Evolutionary conservation across 2,797 vertebrate species (phyloP).

Genomic region (Gymnocypris eckloni): DNA sequence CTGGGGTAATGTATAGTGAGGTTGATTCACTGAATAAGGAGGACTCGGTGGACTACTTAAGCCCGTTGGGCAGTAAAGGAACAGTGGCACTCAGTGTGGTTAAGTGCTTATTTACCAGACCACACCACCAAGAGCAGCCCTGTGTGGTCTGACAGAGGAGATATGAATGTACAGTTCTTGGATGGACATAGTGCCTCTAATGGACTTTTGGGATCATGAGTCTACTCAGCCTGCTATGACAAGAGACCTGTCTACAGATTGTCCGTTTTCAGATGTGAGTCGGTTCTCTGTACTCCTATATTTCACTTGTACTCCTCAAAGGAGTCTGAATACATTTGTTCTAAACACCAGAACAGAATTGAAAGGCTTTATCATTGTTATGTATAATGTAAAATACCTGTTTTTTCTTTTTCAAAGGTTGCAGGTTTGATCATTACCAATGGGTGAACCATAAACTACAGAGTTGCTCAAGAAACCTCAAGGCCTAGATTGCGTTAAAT

Average conservation of each 20-base stretch:
- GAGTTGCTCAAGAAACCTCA: background rate
- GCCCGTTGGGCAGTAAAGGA: constrained; percentile 58
- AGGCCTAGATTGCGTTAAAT: background rate
- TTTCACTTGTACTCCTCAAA: background rate
- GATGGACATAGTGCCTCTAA: constrained; percentile 11
- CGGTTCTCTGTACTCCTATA: constrained; percentile 23
- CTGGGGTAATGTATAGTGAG: background rate
- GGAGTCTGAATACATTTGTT: background rate
- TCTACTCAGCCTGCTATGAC: constrained; percentile 69
- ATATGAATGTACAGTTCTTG: constrained; percentile 43
- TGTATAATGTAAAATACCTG: background rate
- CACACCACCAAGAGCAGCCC: constrained; percentile 64
- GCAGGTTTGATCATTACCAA: background rate
- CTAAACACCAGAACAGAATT: no score
- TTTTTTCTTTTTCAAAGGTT: background rate
- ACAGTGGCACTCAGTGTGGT: constrained; percentile 70
- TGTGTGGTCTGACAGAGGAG: constrained; percentile 37
- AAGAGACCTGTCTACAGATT: constrained; percentile 76
- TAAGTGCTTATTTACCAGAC: constrained; percentile 66
- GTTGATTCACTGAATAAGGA: constrained; percentile 54
- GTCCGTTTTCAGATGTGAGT: constrained; percentile 68
- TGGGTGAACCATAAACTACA: background rate
- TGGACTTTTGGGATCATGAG: constrained; percentile 14
- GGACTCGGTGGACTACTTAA: constrained; percentile 60
- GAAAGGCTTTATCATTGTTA: background rate